These are phyloP conservation scores for Cinclus mexicanus DNA, from an alignment of 2,113 vertebrate genomes.

Conservation along the genomic window DNA sequence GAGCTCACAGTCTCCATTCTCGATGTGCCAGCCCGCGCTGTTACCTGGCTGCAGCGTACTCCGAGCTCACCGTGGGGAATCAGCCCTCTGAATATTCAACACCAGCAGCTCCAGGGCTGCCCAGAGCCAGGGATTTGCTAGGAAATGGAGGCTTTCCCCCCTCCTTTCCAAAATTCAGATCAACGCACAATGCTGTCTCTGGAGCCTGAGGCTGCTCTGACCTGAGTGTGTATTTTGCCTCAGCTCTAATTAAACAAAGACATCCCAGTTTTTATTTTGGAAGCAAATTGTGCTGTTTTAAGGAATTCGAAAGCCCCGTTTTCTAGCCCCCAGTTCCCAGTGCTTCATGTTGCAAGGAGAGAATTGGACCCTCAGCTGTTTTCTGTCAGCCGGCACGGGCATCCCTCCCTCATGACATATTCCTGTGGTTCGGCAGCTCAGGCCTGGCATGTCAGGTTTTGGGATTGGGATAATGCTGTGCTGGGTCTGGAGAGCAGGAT, in stretches of 20 bases:
- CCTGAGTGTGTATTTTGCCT: neutral
- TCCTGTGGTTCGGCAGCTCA: neutral
- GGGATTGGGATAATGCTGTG: accelerated
- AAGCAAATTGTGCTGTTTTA: neutral
- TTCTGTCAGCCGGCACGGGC: neutral
- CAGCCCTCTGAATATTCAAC: neutral
- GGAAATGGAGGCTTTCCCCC: neutral
- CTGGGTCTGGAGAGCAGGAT: neutral
- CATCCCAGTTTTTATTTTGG: neutral
- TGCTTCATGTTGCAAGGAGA: accelerated
- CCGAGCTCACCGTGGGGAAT: neutral
- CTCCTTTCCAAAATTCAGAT: neutral
- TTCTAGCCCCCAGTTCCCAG: neutral
- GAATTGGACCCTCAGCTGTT: neutral
- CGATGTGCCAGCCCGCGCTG: accelerated
- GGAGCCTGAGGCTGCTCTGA: neutral
- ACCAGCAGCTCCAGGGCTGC: neutral
- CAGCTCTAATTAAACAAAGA: neutral
- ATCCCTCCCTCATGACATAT: neutral
- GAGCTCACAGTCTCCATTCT: neutral
- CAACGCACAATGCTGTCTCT: neutral
- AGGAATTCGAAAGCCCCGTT: neutral
- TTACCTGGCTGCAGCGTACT: neutral
- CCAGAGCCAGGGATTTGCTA: neutral
- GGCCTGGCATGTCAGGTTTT: accelerated